Evolutionary conservation across 2,888 invertebrate genomes (phyloP), one percentile per base, ranked within the genome.

Genomic region (Watsonalla cultraria): DNA sequence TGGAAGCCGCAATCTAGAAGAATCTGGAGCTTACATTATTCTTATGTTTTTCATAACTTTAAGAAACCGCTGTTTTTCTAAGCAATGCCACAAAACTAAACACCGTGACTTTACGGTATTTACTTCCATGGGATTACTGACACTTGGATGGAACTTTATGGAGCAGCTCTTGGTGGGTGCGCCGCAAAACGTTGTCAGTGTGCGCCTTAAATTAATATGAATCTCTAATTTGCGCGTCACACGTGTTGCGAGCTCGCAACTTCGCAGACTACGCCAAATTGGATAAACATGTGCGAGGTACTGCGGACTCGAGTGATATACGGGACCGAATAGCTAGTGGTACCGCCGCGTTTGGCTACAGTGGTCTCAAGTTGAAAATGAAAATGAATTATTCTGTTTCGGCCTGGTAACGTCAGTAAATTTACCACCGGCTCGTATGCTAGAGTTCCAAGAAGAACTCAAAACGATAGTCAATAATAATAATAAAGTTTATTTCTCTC

Each of bases 181-280:
- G 66, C 74, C 72, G 67, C 78, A 77, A 72, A 76, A 74, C 72
- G 75, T 73, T 82, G 82, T 80, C 81, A 79, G 75, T 79, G 76
- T 78, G 78, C 80, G 78, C 78, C 79, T 77, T 81, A 86, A 89
- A 89, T 90, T 89, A 90, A 88, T 88, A 90, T 89, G 87, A 89
- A 90, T 90, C 86, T 85, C 86, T 88, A 89, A 90, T 90, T 89
- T 87, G 82, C 78, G 80, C 84, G 80, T 77, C 84, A 84, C 90
- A 90, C 86, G 86, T 89, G 89, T 83, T 89, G 84, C 88, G 75
- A 84, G 78, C 86, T 86, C 84, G 66, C 87, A 90, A 90, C 90
- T 90, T 90, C 85, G 86, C 90, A 90, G 90, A 90, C 90, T 81
- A 74, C 85, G 83, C 84, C 84, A 88, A 90, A 89, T 90, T 89